Conservation (phyloP, 37 sponge, comb jelly and placozoan genomes). For the Axinella damicornis region DNA sequence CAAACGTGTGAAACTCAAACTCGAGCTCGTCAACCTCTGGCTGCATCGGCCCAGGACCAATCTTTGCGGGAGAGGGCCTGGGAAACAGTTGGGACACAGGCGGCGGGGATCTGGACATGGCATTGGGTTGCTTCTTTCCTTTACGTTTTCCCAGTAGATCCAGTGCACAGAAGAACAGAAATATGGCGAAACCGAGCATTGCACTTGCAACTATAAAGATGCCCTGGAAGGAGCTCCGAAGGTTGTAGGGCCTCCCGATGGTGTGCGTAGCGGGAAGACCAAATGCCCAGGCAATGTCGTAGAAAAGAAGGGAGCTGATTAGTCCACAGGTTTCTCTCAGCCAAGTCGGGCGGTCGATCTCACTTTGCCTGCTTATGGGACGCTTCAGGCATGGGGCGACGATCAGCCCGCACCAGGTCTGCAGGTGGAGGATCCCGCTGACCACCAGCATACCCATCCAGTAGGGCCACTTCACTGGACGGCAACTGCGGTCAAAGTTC, state of each 20-base stretch:
- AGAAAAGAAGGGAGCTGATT: neutral
- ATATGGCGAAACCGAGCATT: neutral
- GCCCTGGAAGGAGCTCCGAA: constrained; percentile 14
- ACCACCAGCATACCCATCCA: constrained; percentile 24
- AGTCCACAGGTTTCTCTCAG: constrained; percentile 5
- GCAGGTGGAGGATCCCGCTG: constrained; percentile 8
- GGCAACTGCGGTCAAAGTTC: constrained; percentile 18
- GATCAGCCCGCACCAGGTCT: constrained; percentile 1
- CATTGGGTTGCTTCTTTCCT: no score
- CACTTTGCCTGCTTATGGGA: neutral
- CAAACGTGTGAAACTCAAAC: no score
- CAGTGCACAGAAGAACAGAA: neutral
- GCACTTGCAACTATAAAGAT: constrained; percentile 11
- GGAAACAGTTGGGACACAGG: no score
- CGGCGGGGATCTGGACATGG: no score
- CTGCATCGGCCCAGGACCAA: no score
- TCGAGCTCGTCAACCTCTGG: no score
- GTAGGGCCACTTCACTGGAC: constrained; percentile 18
- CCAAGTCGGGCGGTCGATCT: no score
- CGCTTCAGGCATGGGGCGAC: neutral
- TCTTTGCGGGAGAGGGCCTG: no score
- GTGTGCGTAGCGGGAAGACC: constrained; percentile 33
- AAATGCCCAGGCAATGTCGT: constrained; percentile 40
- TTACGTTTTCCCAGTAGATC: no score
- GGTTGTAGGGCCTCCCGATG: neutral